Evolutionary conservation across 1,140 invertebrate species (phyloP), one percentile per base, ranked within the genome.

Genomic region (Drosophila mojavensis): DNA sequence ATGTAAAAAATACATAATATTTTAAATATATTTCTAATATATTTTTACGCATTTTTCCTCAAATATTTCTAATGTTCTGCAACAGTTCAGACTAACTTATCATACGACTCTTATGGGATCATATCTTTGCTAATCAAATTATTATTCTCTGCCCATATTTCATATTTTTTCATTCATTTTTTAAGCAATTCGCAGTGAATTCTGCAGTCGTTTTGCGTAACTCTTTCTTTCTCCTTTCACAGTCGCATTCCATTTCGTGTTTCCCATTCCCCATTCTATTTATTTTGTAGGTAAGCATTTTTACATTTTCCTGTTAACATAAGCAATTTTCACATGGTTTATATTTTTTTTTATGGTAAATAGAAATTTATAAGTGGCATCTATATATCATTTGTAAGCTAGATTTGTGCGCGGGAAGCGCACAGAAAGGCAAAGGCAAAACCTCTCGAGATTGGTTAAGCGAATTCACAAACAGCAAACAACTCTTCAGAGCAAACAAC

Each of bases 331-430:
- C 71, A 78, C 55, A 68, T 82, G 79, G 43, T 39, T 39, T 39
- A 39, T 47, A 5, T 43, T 43, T 58, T 69, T 69, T 82, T 55
- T 62, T 82, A 48, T 72, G 60, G 61, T 75, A 82, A 82, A 82
- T 75, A 75, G 79, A 55, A 54, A 81, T 61, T 69, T 78, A 78
- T 53, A 81, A 74, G 73, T 83, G 68, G 69, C 66, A 60, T 69
- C 67, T 66, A 64, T 81, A 65, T 71, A 82, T 82, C 66, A 78
- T 69, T 63, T 82, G 58, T 66, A 71, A 78, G 82, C 78, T 71
- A 71, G 71, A 45, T 28, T 74, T 78, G 36, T 61, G 41, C 67
- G 33, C 36, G 7, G n/a, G 26, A 60, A 26, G 20, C n/a, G n/a
- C n/a, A n/a, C 13, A 39, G 9, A 33, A 10, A 9, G 36, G 54